These are phyloP conservation scores for Lasioglossum villosulum DNA, from an alignment of 2,888 invertebrate species.

Conservation along the genomic window DNA sequence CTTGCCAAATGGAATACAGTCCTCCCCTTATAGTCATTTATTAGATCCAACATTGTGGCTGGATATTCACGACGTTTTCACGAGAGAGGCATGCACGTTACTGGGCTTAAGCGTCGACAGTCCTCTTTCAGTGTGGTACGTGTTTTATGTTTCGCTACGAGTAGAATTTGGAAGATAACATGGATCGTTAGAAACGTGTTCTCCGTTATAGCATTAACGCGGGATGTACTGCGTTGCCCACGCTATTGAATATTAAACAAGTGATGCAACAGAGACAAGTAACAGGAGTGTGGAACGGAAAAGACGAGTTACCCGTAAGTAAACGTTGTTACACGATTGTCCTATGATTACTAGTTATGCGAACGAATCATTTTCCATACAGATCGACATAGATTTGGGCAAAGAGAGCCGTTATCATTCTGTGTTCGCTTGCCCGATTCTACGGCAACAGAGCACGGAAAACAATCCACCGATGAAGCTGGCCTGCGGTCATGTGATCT, in stretches of 20 bases:
- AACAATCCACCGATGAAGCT: constrained; percentile 98
- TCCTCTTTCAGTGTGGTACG: constrained; percentile 93
- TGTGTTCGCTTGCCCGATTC: constrained; percentile 99
- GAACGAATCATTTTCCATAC: constrained; percentile 62
- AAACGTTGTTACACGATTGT: neutral
- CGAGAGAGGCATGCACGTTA: constrained; percentile 95
- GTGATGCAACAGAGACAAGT: constrained; percentile 96
- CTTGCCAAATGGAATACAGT: constrained; percentile 90
- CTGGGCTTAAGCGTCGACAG: constrained; percentile 95
- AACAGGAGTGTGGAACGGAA: constrained; percentile 96
- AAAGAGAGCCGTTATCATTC: constrained; percentile 97
- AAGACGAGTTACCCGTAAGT: constrained; percentile 97
- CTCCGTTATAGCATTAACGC: constrained; percentile 90
- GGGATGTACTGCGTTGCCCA: constrained; percentile 97
- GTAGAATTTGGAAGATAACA: neutral
- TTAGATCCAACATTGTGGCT: constrained; percentile 91
- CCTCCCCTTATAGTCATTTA: constrained; percentile 92
- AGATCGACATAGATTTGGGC: constrained; percentile 98
- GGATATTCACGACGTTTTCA: constrained; percentile 93
- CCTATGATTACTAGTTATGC: neutral
- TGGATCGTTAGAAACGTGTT: neutral
- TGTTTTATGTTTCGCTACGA: constrained; percentile 35
- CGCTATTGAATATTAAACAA: constrained; percentile 96
- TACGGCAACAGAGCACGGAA: constrained; percentile 97
- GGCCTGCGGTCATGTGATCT: constrained; percentile 99